Conservation (phyloP, 1,140 invertebrate species). For the Caenorhabditis remanei region DNA sequence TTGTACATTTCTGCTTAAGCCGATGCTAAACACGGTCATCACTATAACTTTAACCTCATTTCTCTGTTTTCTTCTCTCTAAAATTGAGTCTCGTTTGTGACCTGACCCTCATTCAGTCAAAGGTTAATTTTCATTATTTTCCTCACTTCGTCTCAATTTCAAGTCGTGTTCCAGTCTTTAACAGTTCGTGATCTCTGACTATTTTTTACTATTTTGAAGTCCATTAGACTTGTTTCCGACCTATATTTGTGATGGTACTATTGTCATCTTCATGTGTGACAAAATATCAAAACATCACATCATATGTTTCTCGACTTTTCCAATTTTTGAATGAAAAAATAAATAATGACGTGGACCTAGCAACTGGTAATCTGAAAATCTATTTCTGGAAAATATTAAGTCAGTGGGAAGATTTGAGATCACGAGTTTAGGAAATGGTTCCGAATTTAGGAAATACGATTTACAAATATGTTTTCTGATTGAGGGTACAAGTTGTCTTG, state of each 20-base stretch:
- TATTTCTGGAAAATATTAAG: too few relatives aligned
- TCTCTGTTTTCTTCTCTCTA: neutral
- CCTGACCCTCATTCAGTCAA: neutral
- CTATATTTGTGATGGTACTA: constrained; percentile 28
- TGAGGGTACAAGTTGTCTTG: too few relatives aligned
- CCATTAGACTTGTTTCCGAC: constrained; percentile 9
- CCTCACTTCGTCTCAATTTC: neutral
- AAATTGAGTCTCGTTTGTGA: neutral
- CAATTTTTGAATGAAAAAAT: neutral
- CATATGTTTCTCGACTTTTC: constrained; percentile 26
- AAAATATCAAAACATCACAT: constrained; percentile 38
- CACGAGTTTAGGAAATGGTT: too few relatives aligned
- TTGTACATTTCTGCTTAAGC: constrained; percentile 30
- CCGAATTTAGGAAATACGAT: too few relatives aligned
- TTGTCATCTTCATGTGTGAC: constrained; percentile 2
- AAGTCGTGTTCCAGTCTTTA: neutral
- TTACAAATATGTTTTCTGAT: too few relatives aligned
- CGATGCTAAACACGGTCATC: neutral
- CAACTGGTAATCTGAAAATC: too few relatives aligned
- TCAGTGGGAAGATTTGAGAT: too few relatives aligned
- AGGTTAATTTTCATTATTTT: neutral
- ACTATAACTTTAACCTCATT: neutral
- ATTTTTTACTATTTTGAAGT: constrained; percentile 15
- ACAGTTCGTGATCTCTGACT: constrained; percentile 30
- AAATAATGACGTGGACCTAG: neutral